Evolutionary conservation across 2,797 vertebrate species (phyloP).

Genomic region (Parauchenoglanis punctatus): DNA sequence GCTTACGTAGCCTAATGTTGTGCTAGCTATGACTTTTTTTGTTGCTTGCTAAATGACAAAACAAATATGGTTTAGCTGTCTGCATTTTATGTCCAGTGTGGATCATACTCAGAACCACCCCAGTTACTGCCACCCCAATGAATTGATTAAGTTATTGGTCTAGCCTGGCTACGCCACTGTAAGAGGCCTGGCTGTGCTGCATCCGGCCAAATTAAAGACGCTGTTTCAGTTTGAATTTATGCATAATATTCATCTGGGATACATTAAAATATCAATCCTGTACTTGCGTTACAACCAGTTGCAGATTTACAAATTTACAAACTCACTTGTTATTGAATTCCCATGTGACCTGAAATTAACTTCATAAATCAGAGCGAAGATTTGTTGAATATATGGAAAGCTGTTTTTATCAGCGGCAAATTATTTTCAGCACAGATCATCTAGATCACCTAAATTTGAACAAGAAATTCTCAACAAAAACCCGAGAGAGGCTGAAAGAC

Average conservation of each 20-base stretch:
- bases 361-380: neutral
- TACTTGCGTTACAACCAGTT: neutral
- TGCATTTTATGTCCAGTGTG: too few species aligned
- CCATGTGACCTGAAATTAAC: neutral
- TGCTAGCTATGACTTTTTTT: neutral
- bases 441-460: neutral
- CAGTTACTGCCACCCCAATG: too few species aligned
- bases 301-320: neutral
- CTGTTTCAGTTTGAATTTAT: too few species aligned
- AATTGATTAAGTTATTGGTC: too few species aligned
- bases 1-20: neutral
- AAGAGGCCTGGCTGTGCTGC: too few species aligned
- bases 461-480: neutral
- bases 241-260: too few species aligned
- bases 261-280: too few species aligned
- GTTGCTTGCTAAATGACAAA: neutral
- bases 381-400: neutral
- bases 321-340: neutral
- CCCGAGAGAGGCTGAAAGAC: neutral
- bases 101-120: too few species aligned
- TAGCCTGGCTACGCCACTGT: too few species aligned
- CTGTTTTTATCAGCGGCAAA: neutral
- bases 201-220: too few species aligned
- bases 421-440: neutral
- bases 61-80: neutral